phyloP scores from a whole-genome alignment of 2,113 vertebrate genomes.

The Toxotes jaculatrix region DNA sequence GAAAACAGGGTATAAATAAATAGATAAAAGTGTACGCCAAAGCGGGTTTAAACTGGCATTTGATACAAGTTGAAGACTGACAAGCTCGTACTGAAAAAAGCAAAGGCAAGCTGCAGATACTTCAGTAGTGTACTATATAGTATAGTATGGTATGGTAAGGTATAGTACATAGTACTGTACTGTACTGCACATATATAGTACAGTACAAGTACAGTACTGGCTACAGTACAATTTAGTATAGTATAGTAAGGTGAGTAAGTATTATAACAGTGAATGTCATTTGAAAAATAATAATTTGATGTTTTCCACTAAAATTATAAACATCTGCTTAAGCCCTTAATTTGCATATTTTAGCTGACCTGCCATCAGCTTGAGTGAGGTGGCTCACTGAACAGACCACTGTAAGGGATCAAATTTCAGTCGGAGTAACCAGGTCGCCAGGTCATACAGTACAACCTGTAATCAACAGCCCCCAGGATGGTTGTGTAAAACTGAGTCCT shows the following conservation, averaged over 20 bases:
- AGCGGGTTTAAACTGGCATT: background rate
- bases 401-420: constrained; percentile 56
- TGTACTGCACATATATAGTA: background rate
- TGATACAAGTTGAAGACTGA: background rate
- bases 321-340: background rate
- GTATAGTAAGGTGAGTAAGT: too few species aligned
- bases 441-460: constrained; percentile 45
- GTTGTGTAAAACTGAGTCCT: constrained; percentile 32
- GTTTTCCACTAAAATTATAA: background rate
- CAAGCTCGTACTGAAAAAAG: too few species aligned
- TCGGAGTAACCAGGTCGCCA: constrained; percentile 8
- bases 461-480: constrained; percentile 25
- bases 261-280: too few species aligned
- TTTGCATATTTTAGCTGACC: background rate
- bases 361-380: background rate
- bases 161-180: background rate
- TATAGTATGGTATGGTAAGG: background rate
- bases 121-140: too few species aligned
- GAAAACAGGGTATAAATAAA: background rate
- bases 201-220: too few species aligned
- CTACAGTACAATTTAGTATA: background rate
- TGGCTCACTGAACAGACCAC: constrained; percentile 15
- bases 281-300: too few species aligned
- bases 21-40: background rate
- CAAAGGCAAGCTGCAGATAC: too few species aligned